A percentile compares a stretch with the other conserved stretches of the same genome.
phyloP scores from a whole-genome alignment of 2,888 invertebrate species.

The Allacma fusca region DNA sequence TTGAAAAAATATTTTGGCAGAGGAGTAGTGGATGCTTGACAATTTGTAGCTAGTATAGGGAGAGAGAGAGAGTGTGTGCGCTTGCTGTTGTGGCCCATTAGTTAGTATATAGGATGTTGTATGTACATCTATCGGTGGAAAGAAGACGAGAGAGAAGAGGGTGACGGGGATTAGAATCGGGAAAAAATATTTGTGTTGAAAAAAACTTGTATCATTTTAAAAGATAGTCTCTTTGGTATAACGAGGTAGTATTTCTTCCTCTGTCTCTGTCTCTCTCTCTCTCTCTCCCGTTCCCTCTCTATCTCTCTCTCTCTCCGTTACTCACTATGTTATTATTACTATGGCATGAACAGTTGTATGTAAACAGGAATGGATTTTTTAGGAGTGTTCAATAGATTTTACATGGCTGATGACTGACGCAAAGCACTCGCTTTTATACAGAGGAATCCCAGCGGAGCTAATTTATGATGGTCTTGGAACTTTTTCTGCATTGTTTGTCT shows the following conservation, averaged over 20 bases:
- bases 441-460: not conserved
- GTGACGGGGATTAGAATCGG: not conserved
- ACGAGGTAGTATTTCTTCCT: constrained; percentile 11
- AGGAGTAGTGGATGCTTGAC: constrained; percentile 44
- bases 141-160: not conserved
- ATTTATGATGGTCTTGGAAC: not conserved
- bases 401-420: constrained; percentile 56
- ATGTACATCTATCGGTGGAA: not conserved
- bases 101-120: not conserved
- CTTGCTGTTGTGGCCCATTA: not conserved
- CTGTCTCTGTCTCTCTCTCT: not conserved
- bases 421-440: constrained; percentile 33
- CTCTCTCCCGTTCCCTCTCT: not conserved
- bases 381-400: constrained; percentile 49
- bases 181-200: constrained; percentile 9
- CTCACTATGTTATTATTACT: not conserved
- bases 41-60: constrained; percentile 49
- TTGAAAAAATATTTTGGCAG: constrained; percentile 62
- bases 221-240: constrained; percentile 4
- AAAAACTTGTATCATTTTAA: constrained; percentile 14
- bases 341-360: constrained; percentile 35
- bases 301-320: not conserved
- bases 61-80: not conserved
- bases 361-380: constrained; percentile 16
- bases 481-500: not conserved